Evolutionary conservation across 2,797 vertebrate genomes (phyloP).

Genomic region (Darevskia mixta): DNA sequence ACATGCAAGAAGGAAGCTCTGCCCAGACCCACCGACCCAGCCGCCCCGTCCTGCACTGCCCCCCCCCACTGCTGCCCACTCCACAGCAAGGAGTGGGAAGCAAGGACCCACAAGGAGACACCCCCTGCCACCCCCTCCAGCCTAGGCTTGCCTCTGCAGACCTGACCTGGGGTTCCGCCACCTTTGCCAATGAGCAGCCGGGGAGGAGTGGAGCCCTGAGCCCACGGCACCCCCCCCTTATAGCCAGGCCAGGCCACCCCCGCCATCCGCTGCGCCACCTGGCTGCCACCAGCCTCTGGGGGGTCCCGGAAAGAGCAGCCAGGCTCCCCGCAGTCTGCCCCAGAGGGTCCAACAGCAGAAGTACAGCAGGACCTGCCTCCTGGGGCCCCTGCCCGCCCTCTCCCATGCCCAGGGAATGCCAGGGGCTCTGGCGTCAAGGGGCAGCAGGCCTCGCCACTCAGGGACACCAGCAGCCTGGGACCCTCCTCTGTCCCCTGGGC

Average conservation of each 20-base stretch:
- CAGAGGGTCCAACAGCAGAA: no score
- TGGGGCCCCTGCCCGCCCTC: background rate
- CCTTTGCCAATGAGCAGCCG: background rate
- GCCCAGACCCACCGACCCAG: no score
- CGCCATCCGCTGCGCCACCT: background rate
- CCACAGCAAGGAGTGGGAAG: background rate
- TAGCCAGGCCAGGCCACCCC: background rate
- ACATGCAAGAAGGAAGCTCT: no score
- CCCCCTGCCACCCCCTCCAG: background rate
- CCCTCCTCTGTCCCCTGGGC: fast-evolving
- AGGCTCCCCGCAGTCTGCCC: background rate
- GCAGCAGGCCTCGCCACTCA: fast-evolving
- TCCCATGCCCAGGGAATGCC: background rate
- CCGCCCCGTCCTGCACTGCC: no score
- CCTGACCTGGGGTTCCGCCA: background rate
- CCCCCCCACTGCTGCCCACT: background rate
- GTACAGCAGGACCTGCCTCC: background rate
- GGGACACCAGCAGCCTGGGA: background rate
- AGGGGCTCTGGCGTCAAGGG: background rate
- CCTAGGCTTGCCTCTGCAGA: background rate
- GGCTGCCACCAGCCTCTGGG: no score
- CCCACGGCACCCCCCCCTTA: background rate
- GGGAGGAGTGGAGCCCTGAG: background rate
- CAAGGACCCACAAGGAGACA: background rate
- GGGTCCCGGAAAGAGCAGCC: background rate